Evolutionary conservation across 2,888 invertebrate genomes (phyloP).

Genomic region (Apoda limacodes): DNA sequence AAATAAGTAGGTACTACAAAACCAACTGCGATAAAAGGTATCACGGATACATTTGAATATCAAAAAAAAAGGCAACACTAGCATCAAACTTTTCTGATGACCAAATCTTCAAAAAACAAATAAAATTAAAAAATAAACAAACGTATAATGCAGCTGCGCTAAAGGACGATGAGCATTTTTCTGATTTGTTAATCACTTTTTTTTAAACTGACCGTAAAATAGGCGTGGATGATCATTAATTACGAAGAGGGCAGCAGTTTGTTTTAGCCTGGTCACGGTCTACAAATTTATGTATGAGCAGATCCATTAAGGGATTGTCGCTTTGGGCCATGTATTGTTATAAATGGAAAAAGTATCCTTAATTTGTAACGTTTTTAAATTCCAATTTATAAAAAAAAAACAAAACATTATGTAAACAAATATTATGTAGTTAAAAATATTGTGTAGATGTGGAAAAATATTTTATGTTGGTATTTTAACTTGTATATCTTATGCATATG

Average conservation of each 20-base stretch:
- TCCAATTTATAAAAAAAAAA: constrained; percentile 1
- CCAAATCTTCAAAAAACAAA: no score
- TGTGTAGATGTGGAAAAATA: no score
- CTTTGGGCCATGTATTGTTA: constrained; percentile 33
- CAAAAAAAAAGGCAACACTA: no score
- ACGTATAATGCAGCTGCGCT: constrained; percentile 40
- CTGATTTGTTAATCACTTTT: constrained; percentile 52
- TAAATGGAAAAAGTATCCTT: constrained; percentile 2
- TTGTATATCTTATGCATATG: constrained; percentile 10
- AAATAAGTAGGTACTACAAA: no score
- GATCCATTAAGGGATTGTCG: constrained; percentile 59
- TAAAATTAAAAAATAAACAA: constrained; percentile 14
- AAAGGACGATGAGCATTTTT: constrained; percentile 29
- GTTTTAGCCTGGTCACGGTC: constrained; percentile 58
- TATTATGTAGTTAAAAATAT: no score
- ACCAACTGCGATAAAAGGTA: no score
- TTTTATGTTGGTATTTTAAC: no score
- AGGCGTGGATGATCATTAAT: constrained; percentile 60
- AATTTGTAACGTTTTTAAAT: background rate
- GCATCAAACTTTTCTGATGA: no score
- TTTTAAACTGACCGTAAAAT: constrained; percentile 54
- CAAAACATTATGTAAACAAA: constrained; percentile 2
- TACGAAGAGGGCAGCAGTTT: constrained; percentile 52
- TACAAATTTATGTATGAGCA: constrained; percentile 58
- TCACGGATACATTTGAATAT: no score